Conservation (phyloP, 2,113 vertebrate species). For the Notothenia coriiceps region DNA sequence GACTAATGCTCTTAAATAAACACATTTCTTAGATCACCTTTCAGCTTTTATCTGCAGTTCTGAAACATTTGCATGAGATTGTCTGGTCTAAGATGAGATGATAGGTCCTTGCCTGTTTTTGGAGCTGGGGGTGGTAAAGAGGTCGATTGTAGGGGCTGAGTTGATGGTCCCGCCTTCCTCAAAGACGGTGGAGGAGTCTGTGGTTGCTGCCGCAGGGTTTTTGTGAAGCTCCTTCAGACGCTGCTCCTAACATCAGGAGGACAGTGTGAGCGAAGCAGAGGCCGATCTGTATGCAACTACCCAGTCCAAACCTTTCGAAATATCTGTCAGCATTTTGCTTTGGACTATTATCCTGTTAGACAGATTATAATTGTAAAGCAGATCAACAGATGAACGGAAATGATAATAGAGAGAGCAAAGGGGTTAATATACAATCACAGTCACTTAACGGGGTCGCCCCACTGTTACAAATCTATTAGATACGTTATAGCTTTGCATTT, state of each 20-base stretch:
- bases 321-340: background rate
- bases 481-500: background rate
- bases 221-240: constrained; percentile 95
- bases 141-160: constrained; percentile 90
- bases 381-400: no score
- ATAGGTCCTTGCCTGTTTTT: constrained; percentile 86
- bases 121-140: constrained; percentile 94
- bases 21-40: background rate
- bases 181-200: constrained; percentile 91
- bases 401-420: background rate
- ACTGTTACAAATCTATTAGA: background rate
- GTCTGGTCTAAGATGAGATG: background rate
- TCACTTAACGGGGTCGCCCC: background rate
- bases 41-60: background rate
- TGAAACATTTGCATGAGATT: background rate
- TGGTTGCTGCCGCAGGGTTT: constrained; percentile 88
- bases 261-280: background rate
- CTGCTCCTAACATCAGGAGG: constrained; percentile 86
- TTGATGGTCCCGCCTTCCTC: constrained; percentile 87
- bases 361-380: background rate
- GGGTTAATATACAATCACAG: background rate
- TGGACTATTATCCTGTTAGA: background rate
- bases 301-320: background rate
- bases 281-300: background rate
- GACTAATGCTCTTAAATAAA: background rate